Percentiles rank a stretch among this genome's conserved stretches.
Conservation (phyloP, 2,888 invertebrate species). For the Yponomeuta malinellus region DNA sequence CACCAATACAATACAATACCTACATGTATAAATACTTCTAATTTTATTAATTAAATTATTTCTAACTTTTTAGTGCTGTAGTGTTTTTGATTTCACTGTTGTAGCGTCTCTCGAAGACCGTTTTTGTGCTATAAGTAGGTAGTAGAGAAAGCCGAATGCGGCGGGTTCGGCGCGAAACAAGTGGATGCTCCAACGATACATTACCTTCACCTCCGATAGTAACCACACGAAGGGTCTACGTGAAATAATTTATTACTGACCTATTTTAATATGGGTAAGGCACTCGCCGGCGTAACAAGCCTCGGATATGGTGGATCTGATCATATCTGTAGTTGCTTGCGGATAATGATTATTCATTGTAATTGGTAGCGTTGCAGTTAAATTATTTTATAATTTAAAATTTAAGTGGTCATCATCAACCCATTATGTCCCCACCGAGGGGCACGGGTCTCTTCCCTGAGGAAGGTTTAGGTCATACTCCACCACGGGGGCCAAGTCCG, state of each 20-base stretch:
- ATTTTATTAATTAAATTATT: no score
- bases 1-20: no score
- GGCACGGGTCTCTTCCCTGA: no score
- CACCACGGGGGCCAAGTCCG: no score
- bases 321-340: slow-evolving; percentile 5
- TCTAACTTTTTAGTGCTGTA: no score
- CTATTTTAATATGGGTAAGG: slow-evolving; percentile 26
- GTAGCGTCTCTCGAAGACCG: no score
- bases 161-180: slow-evolving; percentile 7
- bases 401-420: background rate
- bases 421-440: no score
- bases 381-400: background rate
- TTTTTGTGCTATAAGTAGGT: background rate
- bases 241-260: slow-evolving; percentile 62
- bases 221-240: slow-evolving; percentile 59
- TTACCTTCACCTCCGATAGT: slow-evolving; percentile 52
- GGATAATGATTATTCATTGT: background rate
- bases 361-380: background rate
- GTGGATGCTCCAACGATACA: slow-evolving; percentile 43
- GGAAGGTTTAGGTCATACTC: no score
- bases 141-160: background rate
- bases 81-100: no score
- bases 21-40: no score
- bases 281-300: slow-evolving; percentile 7
- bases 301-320: slow-evolving; percentile 1